Evolutionary conservation across 2,797 vertebrate genomes (phyloP).

Genomic region (Sorex maritimensis): DNA sequence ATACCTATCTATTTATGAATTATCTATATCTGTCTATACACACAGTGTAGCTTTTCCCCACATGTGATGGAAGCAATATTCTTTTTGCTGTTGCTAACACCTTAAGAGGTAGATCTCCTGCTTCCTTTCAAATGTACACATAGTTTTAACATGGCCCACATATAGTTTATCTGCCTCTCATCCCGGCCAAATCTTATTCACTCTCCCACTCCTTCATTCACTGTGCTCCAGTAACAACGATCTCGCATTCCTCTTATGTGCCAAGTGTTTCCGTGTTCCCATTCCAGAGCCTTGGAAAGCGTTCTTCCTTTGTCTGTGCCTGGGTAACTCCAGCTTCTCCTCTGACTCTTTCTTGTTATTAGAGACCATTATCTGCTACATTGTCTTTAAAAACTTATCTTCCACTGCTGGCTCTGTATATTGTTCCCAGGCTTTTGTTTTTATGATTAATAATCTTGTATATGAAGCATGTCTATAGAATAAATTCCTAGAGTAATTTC

Average conservation of each 20-base stretch:
- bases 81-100: conserved; percentile 19
- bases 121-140: conserved; percentile 37
- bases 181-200: neutral
- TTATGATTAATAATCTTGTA: too few species aligned
- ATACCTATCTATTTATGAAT: too few species aligned
- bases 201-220: neutral
- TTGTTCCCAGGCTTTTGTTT: too few species aligned
- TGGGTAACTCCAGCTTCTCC: neutral
- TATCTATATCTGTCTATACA: neutral
- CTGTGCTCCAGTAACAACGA: neutral
- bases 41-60: neutral
- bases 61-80: neutral
- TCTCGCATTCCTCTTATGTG: neutral
- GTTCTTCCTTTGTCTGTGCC: neutral
- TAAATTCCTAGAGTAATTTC: conserved; percentile 50
- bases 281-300: neutral
- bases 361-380: neutral
- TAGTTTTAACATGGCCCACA: neutral
- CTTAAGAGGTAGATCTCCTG: conserved; percentile 27
- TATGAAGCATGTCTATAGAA: neutral
- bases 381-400: too few species aligned
- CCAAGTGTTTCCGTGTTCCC: neutral
- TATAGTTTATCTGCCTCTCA: neutral
- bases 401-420: too few species aligned
- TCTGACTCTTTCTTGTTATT: neutral